Conservation (phyloP, 2,797 vertebrate genomes). For the Lacerta viridis region DNA sequence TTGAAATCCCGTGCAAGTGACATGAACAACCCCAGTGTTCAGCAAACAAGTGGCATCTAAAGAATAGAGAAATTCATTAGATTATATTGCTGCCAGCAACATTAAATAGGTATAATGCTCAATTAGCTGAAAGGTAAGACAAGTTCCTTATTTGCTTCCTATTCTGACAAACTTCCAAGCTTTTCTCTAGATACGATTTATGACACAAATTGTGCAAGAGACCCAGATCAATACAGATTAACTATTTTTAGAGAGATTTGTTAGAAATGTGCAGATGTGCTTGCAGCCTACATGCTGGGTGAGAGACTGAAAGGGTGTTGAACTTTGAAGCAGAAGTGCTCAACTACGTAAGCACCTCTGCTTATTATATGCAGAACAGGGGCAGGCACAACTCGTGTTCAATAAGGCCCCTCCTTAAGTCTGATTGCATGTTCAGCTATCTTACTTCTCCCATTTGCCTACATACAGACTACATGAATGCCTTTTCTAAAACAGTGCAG, state of each 20-base stretch:
- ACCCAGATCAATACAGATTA: neutral
- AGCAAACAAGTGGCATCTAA: conserved; percentile 93
- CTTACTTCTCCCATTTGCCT: too few species aligned
- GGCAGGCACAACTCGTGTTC: too few species aligned
- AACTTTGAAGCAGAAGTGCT: too few species aligned
- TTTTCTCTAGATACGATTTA: neutral
- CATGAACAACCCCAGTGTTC: conserved; percentile 90
- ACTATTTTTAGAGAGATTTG: neutral
- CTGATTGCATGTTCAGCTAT: too few species aligned
- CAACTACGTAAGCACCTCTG: too few species aligned
- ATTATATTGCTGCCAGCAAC: neutral
- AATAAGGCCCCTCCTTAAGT: too few species aligned
- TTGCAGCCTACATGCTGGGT: too few species aligned
- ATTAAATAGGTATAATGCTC: rapidly evolving
- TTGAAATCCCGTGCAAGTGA: conserved; percentile 94
- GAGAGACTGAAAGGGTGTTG: too few species aligned
- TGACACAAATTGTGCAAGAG: neutral
- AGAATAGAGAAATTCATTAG: conserved; percentile 47
- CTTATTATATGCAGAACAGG: too few species aligned
- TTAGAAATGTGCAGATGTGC: too few species aligned
- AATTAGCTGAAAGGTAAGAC: neutral
- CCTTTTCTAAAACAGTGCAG: too few species aligned
- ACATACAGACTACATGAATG: neutral
- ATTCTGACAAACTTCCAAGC: neutral
- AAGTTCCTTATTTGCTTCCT: neutral